Base-by-base conservation (phyloP, 1,140 invertebrate genomes). In the Myzus persicae region DNA sequence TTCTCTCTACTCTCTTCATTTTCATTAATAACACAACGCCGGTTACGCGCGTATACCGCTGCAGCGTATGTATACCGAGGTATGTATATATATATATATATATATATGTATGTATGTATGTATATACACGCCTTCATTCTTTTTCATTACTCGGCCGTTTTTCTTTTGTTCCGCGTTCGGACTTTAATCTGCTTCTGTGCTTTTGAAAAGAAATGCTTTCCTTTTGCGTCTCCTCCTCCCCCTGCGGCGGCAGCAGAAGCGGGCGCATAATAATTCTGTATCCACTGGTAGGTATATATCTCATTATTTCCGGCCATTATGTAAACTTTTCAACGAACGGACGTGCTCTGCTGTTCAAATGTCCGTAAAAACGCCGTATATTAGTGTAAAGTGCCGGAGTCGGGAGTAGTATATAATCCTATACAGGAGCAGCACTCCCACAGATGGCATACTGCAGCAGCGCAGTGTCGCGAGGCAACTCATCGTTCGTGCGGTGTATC, bases 121-220 rank as follows among this genome's bases (percentile, higher is more conserved):
- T 59, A n/a, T 67, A 76, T 76, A 76, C 31, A 76, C 31, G 59
- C 59, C 59, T 89, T 24, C 8, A 54, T 89, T 89, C 54, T 59
- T 40, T 90, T 90, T 90, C 89, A 90, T 90, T 90, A 90, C 89
- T 90, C 51, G 51, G 89, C 89, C 88, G 46, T 67, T 90, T 90
- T 59, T 42, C 89, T 90, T 90, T 90, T 90, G 51, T 90, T 90
- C 89, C 54, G 89, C 51, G 46, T 54, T 89, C 87, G 89, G 89
- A 90, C 89, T 90, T 90, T 90, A 90, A 90, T 90, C 89, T 67
- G 54, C 89, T 67, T n/a, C 89, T 42, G 38, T 59, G 89, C 89
- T 67, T 90, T 90, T 90, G 38, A 90, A 90, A 90, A 90, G 89
- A 67, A 90, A 90, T 40, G 40, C 51, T 67, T 42, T 59, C 38